Percentiles rank a stretch among this genome's conserved stretches.
Evolutionary conservation across 2,797 vertebrate species (phyloP).

Genomic region (Emydoidea blandingii): DNA sequence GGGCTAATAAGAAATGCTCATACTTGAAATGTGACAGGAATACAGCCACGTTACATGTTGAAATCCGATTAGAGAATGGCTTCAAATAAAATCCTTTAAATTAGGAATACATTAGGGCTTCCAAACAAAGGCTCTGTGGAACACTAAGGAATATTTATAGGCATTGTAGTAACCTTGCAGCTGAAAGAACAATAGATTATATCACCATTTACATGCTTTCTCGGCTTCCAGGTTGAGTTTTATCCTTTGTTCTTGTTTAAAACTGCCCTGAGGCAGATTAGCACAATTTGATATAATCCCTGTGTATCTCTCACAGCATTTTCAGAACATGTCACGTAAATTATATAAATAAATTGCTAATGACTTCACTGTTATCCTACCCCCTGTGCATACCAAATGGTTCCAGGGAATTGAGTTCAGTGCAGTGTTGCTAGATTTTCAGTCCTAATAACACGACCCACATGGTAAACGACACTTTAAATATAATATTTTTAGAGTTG

Average conservation of each 20-base stretch:
- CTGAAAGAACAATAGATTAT: slow-evolving; percentile 43
- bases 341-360: slow-evolving; percentile 46
- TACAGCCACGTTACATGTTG: slow-evolving; percentile 26
- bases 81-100: neutral
- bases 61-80: neutral
- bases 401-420: neutral
- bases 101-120: slow-evolving; percentile 27
- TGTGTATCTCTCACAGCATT: slow-evolving; percentile 30
- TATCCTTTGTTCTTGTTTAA: slow-evolving; percentile 50
- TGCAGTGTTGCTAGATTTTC: slow-evolving; percentile 2
- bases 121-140: slow-evolving; percentile 17
- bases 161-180: slow-evolving; percentile 48
- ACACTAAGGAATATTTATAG: slow-evolving; percentile 38
- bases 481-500: neutral
- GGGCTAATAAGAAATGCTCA: slow-evolving; percentile 29
- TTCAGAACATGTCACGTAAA: slow-evolving; percentile 29
- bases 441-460: slow-evolving; percentile 24
- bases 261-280: slow-evolving; percentile 35
- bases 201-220: slow-evolving; percentile 60
- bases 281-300: slow-evolving; percentile 46
- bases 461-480: neutral
- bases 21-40: slow-evolving; percentile 21
- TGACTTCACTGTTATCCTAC: neutral
- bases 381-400: slow-evolving; percentile 16
- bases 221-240: slow-evolving; percentile 28